These are phyloP conservation scores for Pemphredon lugubris DNA, from an alignment of 2,888 invertebrate species.

Conservation along the genomic window DNA sequence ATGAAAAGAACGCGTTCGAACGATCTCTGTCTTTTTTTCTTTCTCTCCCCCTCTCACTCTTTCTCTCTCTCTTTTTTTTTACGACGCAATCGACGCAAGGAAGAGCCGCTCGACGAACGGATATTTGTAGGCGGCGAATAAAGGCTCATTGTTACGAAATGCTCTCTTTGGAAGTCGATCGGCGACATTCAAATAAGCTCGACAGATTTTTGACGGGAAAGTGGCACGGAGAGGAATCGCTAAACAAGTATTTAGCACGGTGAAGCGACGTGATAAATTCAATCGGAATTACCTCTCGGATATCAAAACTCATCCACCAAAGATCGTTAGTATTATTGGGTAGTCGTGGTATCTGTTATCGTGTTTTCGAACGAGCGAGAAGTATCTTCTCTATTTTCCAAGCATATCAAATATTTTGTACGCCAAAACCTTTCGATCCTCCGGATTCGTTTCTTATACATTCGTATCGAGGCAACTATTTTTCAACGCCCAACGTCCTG, in stretches of 20 bases:
- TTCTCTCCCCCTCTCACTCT: background rate
- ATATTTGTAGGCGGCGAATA: background rate
- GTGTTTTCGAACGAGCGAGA: too few species aligned
- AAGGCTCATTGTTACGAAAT: slow-evolving; percentile 30
- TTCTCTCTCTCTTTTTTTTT: background rate
- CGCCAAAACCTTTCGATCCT: too few species aligned
- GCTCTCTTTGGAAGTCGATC: slow-evolving; percentile 31
- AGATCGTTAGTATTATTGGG: slow-evolving; percentile 17
- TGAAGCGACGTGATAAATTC: slow-evolving; percentile 50
- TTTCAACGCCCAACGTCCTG: too few species aligned
- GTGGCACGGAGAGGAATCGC: slow-evolving; percentile 46
- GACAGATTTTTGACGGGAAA: slow-evolving; percentile 52
- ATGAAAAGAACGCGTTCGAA: background rate
- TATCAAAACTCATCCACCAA: slow-evolving; percentile 48
- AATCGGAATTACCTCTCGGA: slow-evolving; percentile 51
- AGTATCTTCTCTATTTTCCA: too few species aligned
- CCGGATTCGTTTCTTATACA: too few species aligned
- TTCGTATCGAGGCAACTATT: too few species aligned
- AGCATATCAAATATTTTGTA: too few species aligned
- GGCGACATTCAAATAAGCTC: slow-evolving; percentile 24
- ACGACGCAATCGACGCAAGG: background rate
- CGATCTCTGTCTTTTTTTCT: background rate
- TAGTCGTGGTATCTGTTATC: too few species aligned
- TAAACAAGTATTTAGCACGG: slow-evolving; percentile 51
- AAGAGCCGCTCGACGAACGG: background rate